Evolutionary conservation across 2,797 vertebrate species (phyloP).

Genomic region (Prionace glauca): DNA sequence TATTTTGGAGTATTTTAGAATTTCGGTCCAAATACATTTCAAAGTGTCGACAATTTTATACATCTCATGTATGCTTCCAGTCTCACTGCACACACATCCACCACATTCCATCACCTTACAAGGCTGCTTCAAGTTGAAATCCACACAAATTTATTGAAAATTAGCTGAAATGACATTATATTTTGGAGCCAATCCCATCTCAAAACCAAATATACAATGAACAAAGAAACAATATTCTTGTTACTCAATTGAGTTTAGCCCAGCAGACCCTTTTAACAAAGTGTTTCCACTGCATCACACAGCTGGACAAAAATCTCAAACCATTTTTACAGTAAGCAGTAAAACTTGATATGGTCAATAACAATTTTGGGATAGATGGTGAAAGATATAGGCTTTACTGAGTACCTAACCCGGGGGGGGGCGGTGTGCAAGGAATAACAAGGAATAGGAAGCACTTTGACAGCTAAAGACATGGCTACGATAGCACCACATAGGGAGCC

Average conservation of each 20-base stretch:
- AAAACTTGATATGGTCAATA: too few relatives aligned
- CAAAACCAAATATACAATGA: neutral
- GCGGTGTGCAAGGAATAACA: too few relatives aligned
- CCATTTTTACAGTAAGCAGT: too few relatives aligned
- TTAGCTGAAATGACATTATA: neutral
- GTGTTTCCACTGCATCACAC: neutral
- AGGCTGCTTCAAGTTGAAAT: neutral
- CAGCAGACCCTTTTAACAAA: neutral
- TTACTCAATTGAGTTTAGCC: neutral
- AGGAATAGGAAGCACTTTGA: too few relatives aligned
- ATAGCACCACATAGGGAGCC: too few relatives aligned
- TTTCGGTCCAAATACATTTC: neutral
- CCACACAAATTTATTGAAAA: neutral
- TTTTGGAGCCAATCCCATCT: neutral
- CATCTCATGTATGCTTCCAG: neutral
- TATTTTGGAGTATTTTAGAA: neutral
- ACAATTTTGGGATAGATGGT: too few relatives aligned
- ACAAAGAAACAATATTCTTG: neutral
- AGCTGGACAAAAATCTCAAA: neutral
- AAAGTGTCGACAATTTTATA: neutral
- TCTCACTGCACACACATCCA: neutral
- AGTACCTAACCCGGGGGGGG: too few relatives aligned
- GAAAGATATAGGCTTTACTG: too few relatives aligned
- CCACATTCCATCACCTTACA: neutral
- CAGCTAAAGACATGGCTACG: too few relatives aligned